Evolutionary conservation across 2,888 invertebrate genomes (phyloP).

Genomic region (Ophraella communa): DNA sequence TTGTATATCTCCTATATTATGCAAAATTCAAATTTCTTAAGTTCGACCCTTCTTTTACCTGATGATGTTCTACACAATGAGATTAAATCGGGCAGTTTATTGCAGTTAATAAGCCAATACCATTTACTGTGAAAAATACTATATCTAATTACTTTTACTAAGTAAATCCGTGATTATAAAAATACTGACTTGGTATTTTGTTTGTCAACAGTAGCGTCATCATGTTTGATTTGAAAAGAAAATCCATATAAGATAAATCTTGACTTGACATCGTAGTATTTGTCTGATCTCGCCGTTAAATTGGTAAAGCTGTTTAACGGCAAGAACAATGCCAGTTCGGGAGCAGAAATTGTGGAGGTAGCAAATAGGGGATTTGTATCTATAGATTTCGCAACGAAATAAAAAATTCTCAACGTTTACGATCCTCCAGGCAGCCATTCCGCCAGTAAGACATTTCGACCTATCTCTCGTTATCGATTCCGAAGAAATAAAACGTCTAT

Average conservation of each 20-base stretch:
- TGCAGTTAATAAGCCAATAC: no score
- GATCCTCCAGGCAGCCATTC: slow-evolving; percentile 55
- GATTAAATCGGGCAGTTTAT: no score
- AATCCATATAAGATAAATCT: not conserved
- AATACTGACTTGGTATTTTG: no score
- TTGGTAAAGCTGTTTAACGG: slow-evolving; percentile 24
- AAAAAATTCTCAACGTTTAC: slow-evolving; percentile 57
- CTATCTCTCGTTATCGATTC: slow-evolving; percentile 56
- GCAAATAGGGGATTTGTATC: slow-evolving; percentile 55
- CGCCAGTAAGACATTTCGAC: slow-evolving; percentile 55
- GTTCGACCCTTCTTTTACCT: no score
- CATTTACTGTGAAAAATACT: no score
- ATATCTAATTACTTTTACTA: no score
- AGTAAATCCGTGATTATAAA: no score
- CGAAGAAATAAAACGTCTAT: slow-evolving; percentile 43
- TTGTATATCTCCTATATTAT: no score
- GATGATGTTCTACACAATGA: no score
- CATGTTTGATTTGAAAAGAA: not conserved
- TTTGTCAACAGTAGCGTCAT: not conserved
- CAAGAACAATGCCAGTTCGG: slow-evolving; percentile 21
- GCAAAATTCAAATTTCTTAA: no score
- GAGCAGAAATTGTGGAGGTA: slow-evolving; percentile 51
- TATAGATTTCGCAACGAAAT: slow-evolving; percentile 52
- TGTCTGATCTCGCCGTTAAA: slow-evolving; percentile 25
- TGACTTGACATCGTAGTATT: slow-evolving; percentile 8